These are phyloP conservation scores for Apostichopus leukothele DNA, from an alignment of 53 echinoderm and acorn worm genomes.

Conservation along the genomic window DNA sequence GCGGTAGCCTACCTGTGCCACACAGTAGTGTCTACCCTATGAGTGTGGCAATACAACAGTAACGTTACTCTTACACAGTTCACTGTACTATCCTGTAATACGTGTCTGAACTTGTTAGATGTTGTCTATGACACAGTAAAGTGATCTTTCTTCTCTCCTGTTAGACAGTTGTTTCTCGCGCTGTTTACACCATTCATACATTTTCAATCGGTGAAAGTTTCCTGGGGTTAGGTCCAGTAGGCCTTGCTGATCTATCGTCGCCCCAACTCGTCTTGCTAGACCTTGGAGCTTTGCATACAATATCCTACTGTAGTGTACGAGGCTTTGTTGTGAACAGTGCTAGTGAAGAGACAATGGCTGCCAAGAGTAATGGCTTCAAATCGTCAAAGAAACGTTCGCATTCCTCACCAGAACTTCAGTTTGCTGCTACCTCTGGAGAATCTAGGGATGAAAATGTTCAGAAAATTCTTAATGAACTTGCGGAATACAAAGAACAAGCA, in stretches of 20 bases:
- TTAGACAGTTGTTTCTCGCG: too few relatives aligned
- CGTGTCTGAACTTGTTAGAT: too few relatives aligned
- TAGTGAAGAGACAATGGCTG: background rate
- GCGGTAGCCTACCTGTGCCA: too few relatives aligned
- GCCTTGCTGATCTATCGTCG: background rate
- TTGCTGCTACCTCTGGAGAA: background rate
- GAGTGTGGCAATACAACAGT: too few relatives aligned
- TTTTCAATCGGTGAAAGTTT: background rate
- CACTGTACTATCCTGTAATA: too few relatives aligned
- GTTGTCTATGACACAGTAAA: too few relatives aligned
- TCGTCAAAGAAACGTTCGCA: slow-evolving; percentile 23
- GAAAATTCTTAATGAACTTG: slow-evolving; percentile 11
- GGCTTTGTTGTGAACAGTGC: background rate
- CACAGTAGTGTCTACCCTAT: too few relatives aligned
- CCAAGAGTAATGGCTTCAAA: background rate
- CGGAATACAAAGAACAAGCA: slow-evolving; percentile 2
- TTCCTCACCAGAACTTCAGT: slow-evolving; percentile 29
- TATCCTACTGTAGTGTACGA: background rate
- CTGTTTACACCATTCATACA: too few relatives aligned
- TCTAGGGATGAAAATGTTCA: slow-evolving; percentile 12
- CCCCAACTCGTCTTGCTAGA: background rate
- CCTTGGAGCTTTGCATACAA: background rate
- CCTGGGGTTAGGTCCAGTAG: background rate
- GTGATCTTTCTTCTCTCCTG: too few relatives aligned
- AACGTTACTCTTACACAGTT: too few relatives aligned